phyloP scores from a whole-genome alignment of 2,888 invertebrate species.

The Halictus quadricinctus region DNA sequence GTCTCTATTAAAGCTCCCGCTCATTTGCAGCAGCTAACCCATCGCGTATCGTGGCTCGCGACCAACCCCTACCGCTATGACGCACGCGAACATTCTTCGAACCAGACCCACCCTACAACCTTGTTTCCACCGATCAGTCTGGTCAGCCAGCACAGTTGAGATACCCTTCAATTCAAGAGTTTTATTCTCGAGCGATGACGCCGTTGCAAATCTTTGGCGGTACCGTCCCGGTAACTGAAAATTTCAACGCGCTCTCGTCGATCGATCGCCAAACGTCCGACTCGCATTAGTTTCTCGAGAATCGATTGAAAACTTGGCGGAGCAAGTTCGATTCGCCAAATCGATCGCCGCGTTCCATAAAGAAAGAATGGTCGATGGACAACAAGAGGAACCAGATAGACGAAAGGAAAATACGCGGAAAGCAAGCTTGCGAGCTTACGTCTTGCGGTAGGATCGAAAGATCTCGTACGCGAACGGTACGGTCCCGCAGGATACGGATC shows the following conservation, averaged over 20 bases:
- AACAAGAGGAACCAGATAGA: not conserved
- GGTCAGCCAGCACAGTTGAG: not conserved
- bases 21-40: constrained; percentile 62
- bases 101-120: not conserved
- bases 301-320: not conserved
- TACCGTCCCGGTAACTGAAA: no score
- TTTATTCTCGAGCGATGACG: no score
- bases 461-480: not conserved
- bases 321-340: not conserved
- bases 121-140: not conserved
- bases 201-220: no score
- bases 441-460: not conserved
- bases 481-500: not conserved
- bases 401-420: not conserved
- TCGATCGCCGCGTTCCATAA: no score
- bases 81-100: constrained; percentile 36
- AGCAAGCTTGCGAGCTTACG: no score
- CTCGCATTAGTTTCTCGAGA: not conserved
- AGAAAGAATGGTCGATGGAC: not conserved
- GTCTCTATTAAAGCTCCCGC: constrained; percentile 73
- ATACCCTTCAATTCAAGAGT: not conserved
- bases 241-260: no score
- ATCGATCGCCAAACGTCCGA: no score
- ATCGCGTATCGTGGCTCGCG: constrained; percentile 43
- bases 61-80: not conserved